Evolutionary conservation across 2,113 vertebrate genomes (phyloP), one percentile per base, ranked within the genome.

Genomic region (Varanus salvator): DNA sequence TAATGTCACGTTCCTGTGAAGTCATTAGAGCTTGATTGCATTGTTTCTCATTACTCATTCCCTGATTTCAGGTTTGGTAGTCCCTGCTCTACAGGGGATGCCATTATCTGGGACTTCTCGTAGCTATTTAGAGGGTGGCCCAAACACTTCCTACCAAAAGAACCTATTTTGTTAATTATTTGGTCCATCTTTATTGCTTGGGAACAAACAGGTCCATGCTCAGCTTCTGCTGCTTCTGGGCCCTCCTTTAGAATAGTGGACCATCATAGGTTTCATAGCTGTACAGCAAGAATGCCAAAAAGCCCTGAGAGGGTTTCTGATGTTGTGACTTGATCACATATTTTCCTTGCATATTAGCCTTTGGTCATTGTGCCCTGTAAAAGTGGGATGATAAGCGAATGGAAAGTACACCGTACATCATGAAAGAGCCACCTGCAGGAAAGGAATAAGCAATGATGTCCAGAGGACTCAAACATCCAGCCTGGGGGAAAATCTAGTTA

Each of bases 31-130:
- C 88, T 60, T 64, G 77, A 94, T 86, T 78, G 82, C 1, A 83
- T 60, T 92, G 90, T 87, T 92, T 31, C 87, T 91, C 38, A 25
- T 91, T 92, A 89, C 90, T 94, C 94, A n/a, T 75, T 92, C 82
- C 91, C 1, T 27, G 2, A 0, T 15, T 90, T 78, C 74, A 78
- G 34, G 85, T 85, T 69, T 69, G 75, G 75, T 85, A 3, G 44
- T 74, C 89, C 89, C 44, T 4, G 11, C 54, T 17, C n/a, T 91
- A 81, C 0, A 68, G 86, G 80, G 54, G 19, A 64, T 86, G 12
- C 78, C 17, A 17, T 52, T 3, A 14, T 6, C 3, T 0, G 9
- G 74, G 80, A 38, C 90, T 92, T 89, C 90, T 4, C 84, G 12
- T 4, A 75, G 3, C 81, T 91, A 86, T 94, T n/a, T 1, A 85